Conservation (phyloP, 2,797 vertebrate genomes). For the Enteromius anoplus region DNA sequence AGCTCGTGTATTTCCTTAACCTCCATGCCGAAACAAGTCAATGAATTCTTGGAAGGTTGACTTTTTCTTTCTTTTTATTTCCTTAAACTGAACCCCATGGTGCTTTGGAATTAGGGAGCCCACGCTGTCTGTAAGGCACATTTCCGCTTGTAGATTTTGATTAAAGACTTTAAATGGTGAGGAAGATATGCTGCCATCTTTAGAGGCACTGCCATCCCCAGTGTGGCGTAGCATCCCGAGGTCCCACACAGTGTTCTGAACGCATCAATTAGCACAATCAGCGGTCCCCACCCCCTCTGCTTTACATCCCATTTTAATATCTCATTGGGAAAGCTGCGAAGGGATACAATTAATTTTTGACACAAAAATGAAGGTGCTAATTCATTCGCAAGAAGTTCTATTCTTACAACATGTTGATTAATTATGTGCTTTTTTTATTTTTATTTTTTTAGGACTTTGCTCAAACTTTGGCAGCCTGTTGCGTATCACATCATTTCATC, state of each 20-base stretch:
- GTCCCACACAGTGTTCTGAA: constrained; percentile 58
- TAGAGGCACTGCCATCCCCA: constrained; percentile 59
- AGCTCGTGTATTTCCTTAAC: constrained; percentile 23
- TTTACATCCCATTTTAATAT: constrained; percentile 63
- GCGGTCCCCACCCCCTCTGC: constrained; percentile 52
- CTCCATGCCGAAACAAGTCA: constrained; percentile 40
- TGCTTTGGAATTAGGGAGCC: constrained; percentile 46
- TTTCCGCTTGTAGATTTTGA: constrained; percentile 57
- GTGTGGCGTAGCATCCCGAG: constrained; percentile 47
- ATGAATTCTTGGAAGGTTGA: constrained; percentile 37
- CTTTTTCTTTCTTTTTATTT: constrained; percentile 28
- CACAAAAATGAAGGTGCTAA: constrained; percentile 84
- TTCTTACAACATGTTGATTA: constrained; percentile 69
- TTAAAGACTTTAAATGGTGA: constrained; percentile 61
- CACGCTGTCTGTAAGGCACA: constrained; percentile 56
- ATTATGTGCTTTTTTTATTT: constrained; percentile 52
- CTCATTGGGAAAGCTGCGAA: constrained; percentile 60
- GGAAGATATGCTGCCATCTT: constrained; percentile 54
- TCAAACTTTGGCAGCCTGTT: constrained; percentile 2
- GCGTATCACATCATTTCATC: neutral
- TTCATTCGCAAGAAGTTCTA: constrained; percentile 84
- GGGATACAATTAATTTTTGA: constrained; percentile 85
- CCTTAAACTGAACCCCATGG: constrained; percentile 45
- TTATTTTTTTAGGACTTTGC: constrained; percentile 35
- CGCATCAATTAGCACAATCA: constrained; percentile 64